Percentiles rank a stretch among this genome's conserved stretches.
These are phyloP conservation scores for Seira musarum DNA, from an alignment of 2,888 invertebrate genomes.

Conservation along the genomic window DNA sequence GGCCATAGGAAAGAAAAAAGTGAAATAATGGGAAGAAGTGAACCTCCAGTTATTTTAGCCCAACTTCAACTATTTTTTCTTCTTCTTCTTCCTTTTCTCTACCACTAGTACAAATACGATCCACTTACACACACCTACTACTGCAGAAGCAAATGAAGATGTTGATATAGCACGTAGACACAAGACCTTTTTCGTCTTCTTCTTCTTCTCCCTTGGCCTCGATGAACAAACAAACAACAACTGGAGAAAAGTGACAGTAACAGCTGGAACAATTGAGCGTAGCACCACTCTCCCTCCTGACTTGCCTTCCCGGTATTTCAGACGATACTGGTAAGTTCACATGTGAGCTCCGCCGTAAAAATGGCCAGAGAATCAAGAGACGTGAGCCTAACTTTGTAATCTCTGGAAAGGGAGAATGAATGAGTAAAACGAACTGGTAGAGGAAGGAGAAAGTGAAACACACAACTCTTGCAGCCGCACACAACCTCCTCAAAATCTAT, in stretches of 20 bases:
- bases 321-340: conserved; percentile 55
- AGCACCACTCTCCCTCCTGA: conserved; percentile 46
- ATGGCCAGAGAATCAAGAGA: not conserved
- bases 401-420: conserved; percentile 10
- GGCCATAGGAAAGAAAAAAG: conserved; percentile 29
- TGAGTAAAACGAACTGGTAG: conserved; percentile 13
- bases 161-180: conserved; percentile 6
- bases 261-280: conserved; percentile 46
- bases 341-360: conserved; percentile 45
- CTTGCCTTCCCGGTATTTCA: conserved; percentile 61
- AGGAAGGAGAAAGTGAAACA: conserved; percentile 18
- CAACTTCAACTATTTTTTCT: conserved; percentile 2
- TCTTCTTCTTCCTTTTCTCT: not conserved
- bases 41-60: conserved; percentile 13
- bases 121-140: not conserved
- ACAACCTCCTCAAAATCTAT: not conserved
- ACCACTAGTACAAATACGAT: not conserved
- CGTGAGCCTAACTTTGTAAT: not conserved
- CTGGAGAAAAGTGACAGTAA: conserved; percentile 33
- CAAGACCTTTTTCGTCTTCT: not conserved
- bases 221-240: conserved; percentile 26
- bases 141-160: not conserved
- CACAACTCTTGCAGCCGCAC: no score
- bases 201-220: not conserved
- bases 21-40: conserved; percentile 15